Evolutionary conservation across 1,140 invertebrate species (phyloP).

Genomic region (Vollenhovia emeryi): DNA sequence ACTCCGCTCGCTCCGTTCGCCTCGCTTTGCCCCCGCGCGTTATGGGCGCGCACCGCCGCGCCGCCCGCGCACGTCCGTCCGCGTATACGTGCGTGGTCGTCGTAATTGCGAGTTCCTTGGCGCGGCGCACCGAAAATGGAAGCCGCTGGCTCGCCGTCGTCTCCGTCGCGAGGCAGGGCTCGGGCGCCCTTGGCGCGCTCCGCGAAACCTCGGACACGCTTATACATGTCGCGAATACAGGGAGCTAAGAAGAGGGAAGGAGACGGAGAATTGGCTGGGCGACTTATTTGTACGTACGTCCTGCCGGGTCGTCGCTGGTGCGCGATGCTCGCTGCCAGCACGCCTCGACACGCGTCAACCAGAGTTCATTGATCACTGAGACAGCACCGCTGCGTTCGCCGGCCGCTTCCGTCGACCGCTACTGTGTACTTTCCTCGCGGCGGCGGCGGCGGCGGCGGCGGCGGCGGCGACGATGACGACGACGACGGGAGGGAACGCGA

Average conservation of each 20-base stretch:
- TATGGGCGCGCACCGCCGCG: neutral
- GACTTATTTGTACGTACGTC: conserved; percentile 53
- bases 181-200: neutral
- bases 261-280: neutral
- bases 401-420: conserved; percentile 55
- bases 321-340: conserved; percentile 67
- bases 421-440: conserved; percentile 12
- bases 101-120: conserved; percentile 34
- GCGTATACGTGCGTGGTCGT: conserved; percentile 38
- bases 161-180: neutral
- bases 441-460: neutral
- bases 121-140: conserved; percentile 46
- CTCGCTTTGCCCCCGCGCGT: neutral
- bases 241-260: too few species aligned
- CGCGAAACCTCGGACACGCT: neutral
- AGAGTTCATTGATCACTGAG: conserved; percentile 81
- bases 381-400: conserved; percentile 52
- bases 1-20: neutral
- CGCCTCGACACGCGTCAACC: conserved; percentile 74
- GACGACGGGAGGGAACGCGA: conserved; percentile 1
- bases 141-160: neutral
- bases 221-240: neutral
- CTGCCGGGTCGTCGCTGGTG: conserved; percentile 44
- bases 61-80: conserved; percentile 5
- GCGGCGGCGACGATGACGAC: neutral